Base-by-base conservation (phyloP, 2,888 invertebrate genomes). In the Lasioglossum oenotherae region DNA sequence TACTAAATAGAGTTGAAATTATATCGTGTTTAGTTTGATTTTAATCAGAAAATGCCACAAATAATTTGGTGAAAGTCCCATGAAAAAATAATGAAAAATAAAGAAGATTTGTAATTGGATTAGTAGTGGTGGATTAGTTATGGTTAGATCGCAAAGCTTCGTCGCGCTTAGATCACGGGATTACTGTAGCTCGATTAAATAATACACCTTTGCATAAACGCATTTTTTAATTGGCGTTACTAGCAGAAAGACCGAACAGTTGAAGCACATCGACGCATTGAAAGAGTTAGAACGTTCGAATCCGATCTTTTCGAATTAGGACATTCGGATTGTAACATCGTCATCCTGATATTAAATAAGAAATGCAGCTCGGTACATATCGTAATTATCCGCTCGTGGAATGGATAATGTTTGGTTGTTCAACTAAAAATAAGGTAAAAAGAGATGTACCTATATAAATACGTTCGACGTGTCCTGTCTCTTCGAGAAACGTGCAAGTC, bases 311-410 rank as follows among this genome's bases (percentile, higher is more conserved):
- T 73, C 80, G 46, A 38, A 14, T 71, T 64, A 35, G 80, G 72
- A 79, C 67, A 67, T 57, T 23, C 71, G 73, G 57, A 67, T 79
- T 76, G 64, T 41, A 31, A 75, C 73, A 67, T 73, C 53, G 57
- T 44, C 8, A 41, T 74, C 77, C 81, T 23, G 74, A n/a, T 19
- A 67, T 49, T 41, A 8, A 69, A 67, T 35, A 57, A 41, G 41
- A 81, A 81, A 84, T 78, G 81, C 81, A 81, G 44, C 81, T 74
- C 76, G 83, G 76, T 83, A 81, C 81, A 41, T 69, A 67, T 49
- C 35, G 76, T 44, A 74, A 49, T 79, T 71, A 78, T 78, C 78
- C 69, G 76, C 77, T 67, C 67, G 73, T 69, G 83, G 83, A 81
- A 81, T 81, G 81, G 35, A 81, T 77, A 53, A 81, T 73, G 49